Conservation (phyloP, 2,113 vertebrate species). For the Isurus oxyrinchus region DNA sequence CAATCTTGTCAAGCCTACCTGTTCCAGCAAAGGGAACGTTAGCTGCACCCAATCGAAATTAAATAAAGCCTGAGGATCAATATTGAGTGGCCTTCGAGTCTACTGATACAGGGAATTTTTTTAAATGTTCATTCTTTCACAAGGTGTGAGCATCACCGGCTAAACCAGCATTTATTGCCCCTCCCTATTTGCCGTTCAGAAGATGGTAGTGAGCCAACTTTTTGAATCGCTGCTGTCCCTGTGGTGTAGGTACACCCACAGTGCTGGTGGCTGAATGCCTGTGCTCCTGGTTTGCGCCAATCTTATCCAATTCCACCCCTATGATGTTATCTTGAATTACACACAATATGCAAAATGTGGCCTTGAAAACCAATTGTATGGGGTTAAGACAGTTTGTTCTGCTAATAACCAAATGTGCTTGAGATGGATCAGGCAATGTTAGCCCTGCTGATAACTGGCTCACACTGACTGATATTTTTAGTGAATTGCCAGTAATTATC, state of each 20-base stretch:
- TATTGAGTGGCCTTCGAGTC: background rate
- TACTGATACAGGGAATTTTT: background rate
- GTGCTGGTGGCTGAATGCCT: background rate
- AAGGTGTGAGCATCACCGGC: too few relatives aligned
- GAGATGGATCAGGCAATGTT: background rate
- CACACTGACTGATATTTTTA: background rate
- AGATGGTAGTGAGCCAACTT: too few relatives aligned
- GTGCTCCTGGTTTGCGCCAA: background rate
- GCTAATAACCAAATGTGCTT: background rate
- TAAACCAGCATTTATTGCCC: too few relatives aligned
- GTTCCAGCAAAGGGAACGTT: background rate
- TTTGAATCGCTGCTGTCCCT: too few relatives aligned
- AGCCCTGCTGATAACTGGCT: background rate
- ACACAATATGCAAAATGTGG: background rate
- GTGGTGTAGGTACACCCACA: too few relatives aligned
- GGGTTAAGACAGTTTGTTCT: background rate
- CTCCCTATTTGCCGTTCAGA: too few relatives aligned
- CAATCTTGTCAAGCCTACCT: background rate
- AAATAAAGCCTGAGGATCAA: background rate
- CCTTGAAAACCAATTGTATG: background rate
- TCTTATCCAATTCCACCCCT: background rate
- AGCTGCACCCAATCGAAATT: background rate
- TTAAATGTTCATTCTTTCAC: too few relatives aligned
- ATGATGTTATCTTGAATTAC: background rate
- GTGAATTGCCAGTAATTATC: background rate